Evolutionary conservation across 1,140 invertebrate genomes (phyloP).

Genomic region (Brachionus sp.): DNA sequence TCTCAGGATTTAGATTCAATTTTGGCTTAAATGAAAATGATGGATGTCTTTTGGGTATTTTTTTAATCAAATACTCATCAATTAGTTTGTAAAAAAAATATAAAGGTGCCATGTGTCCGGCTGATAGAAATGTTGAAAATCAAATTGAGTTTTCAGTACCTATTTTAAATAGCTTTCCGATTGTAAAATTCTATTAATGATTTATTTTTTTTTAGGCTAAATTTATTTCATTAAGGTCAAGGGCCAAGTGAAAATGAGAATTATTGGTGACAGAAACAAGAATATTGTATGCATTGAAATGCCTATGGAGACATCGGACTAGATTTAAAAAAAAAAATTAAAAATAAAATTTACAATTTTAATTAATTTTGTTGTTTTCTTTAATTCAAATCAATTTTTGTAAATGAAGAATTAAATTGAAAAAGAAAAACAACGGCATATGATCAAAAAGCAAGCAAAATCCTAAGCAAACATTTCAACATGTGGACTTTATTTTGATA

Average conservation of each 20-base stretch:
- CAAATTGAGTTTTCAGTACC: conserved; percentile 2
- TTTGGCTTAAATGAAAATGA: background rate
- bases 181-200: background rate
- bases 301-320: background rate
- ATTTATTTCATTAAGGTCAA: background rate
- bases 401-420: background rate
- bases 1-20: background rate
- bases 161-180: background rate
- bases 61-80: background rate
- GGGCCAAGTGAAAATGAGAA: background rate
- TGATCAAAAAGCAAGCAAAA: conserved; percentile 13
- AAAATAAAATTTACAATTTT: background rate
- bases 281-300: conserved; percentile 11
- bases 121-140: conserved; percentile 18
- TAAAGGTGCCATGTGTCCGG: background rate
- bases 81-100: background rate
- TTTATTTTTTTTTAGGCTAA: background rate
- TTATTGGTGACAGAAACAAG: background rate
- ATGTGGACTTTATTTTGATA: conserved; percentile 30
- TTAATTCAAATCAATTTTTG: background rate
- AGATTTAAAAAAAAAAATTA: background rate
- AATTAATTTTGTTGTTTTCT: background rate
- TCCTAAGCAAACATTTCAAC: conserved; percentile 21
- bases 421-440: conserved; percentile 10
- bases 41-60: background rate